Conservation (phyloP, 2,888 invertebrate species). For the Linnaemya tessellans region DNA sequence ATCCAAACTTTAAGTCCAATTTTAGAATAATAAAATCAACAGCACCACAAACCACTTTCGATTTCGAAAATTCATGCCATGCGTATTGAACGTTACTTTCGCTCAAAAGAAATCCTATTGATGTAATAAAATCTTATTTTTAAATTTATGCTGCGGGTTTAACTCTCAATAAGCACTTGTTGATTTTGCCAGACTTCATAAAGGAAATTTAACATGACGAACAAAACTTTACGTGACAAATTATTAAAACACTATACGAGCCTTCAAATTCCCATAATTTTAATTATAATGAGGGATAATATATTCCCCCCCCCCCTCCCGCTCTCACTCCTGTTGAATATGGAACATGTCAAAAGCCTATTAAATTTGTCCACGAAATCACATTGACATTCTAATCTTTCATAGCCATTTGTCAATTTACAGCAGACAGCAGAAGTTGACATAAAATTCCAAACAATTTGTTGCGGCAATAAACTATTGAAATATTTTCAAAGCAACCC, state of each 20-base stretch:
- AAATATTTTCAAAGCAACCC: slow-evolving; percentile 12
- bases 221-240: background rate
- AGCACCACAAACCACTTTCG: no score
- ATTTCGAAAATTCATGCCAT: no score
- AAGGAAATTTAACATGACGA: background rate
- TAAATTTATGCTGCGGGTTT: no score
- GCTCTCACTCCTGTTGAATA: background rate
- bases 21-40: no score
- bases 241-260: background rate
- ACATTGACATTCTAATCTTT: slow-evolving; percentile 29
- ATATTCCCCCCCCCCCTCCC: background rate
- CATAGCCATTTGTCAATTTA: slow-evolving; percentile 28
- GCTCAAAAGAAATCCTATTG: no score
- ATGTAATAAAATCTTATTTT: no score
- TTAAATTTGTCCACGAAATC: slow-evolving; percentile 9
- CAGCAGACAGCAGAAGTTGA: slow-evolving; percentile 28
- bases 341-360: slow-evolving; percentile 17
- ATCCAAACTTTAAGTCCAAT: no score
- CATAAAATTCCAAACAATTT: slow-evolving; percentile 50
- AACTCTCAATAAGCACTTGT: background rate
- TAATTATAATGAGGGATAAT: background rate
- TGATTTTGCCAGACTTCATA: background rate
- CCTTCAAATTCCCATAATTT: background rate
- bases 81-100: no score
- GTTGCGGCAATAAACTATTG: slow-evolving; percentile 29